phyloP scores from a whole-genome alignment of 37 sponge, comb jelly and placozoan species.

The Cladorhizidae sp. region DNA sequence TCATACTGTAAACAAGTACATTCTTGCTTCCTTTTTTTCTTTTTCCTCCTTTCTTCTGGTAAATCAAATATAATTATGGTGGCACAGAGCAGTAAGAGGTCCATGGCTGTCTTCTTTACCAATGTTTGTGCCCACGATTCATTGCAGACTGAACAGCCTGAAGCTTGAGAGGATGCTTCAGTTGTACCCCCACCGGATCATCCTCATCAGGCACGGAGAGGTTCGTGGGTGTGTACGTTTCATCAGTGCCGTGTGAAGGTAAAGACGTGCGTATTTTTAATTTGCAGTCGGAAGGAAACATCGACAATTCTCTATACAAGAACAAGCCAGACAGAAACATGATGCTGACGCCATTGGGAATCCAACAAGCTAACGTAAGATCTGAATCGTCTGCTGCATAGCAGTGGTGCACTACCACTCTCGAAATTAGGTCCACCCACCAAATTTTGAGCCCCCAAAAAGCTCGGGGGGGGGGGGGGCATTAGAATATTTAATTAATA shows the following conservation, averaged over 20 bases:
- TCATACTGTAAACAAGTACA: too few relatives aligned
- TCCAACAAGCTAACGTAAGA: conserved; percentile 65
- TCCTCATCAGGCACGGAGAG: conserved; percentile 76
- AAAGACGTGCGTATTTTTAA: background rate
- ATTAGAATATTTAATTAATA: too few relatives aligned
- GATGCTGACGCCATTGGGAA: conserved; percentile 60
- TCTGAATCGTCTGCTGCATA: too few relatives aligned
- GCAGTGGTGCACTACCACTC: too few relatives aligned
- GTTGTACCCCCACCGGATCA: conserved; percentile 69
- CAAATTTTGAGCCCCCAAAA: too few relatives aligned
- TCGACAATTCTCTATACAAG: conserved; percentile 58
- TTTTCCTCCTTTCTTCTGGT: background rate
- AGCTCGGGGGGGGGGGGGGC: too few relatives aligned
- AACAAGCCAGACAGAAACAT: conserved; percentile 68
- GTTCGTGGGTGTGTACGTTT: background rate
- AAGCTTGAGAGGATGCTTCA: background rate
- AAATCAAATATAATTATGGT: background rate
- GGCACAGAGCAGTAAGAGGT: too few relatives aligned
- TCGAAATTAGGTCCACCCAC: too few relatives aligned
- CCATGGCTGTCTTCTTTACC: too few relatives aligned
- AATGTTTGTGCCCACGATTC: too few relatives aligned
- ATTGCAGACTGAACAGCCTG: conserved; percentile 1
- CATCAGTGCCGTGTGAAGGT: background rate
- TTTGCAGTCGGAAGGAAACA: conserved; percentile 78
- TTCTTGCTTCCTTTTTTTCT: too few relatives aligned